These are phyloP conservation scores for Macrosteles quadrilineatus DNA, from an alignment of 1,140 invertebrate genomes.

Conservation along the genomic window DNA sequence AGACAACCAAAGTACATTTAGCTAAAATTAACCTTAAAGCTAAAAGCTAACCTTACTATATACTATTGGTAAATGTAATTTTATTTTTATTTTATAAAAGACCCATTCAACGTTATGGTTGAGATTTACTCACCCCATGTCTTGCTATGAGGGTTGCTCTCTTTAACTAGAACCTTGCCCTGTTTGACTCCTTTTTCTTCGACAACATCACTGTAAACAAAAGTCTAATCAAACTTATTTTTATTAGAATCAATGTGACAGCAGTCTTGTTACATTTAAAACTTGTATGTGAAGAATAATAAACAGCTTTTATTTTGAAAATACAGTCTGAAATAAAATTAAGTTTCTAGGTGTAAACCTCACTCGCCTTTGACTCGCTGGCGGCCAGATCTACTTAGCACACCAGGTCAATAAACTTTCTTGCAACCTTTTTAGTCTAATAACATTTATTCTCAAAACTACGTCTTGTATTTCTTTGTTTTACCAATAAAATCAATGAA, in stretches of 20 bases:
- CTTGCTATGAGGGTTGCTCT: background rate
- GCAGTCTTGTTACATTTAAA: no score
- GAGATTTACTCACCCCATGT: constrained; percentile 1
- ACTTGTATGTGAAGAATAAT: no score
- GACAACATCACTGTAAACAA: background rate
- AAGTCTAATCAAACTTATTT: no score
- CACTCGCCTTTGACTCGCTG: background rate
- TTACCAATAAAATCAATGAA: background rate
- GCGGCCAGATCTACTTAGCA: background rate
- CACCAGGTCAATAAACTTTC: background rate
- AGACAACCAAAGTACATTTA: no score
- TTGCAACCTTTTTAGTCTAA: background rate
- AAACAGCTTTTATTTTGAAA: no score
- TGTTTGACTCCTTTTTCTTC: background rate
- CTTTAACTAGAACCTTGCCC: background rate
- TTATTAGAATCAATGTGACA: no score
- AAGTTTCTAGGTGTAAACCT: background rate
- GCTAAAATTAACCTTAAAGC: no score
- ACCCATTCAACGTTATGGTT: no score
- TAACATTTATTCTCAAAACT: background rate
- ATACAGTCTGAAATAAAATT: no score
- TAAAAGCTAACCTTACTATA: no score
- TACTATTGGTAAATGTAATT: no score
- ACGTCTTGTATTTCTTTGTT: background rate
- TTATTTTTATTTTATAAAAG: no score